Evolutionary conservation across 2,888 invertebrate species (phyloP), one percentile per base, ranked within the genome.

Genomic region (Dascillus cervinus): DNA sequence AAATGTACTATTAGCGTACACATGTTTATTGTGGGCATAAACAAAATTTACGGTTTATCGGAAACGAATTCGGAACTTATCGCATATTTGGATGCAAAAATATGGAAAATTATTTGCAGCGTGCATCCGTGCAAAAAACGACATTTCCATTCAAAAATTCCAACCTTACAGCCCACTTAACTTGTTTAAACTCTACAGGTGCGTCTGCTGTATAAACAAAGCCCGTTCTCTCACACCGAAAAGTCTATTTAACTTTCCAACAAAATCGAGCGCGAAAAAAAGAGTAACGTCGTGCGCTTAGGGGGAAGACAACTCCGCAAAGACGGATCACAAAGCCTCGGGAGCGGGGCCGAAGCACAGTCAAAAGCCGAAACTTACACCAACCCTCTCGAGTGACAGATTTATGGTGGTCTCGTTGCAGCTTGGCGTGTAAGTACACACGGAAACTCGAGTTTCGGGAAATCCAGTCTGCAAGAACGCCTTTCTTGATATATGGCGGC

Each of bases 311-410:
- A 35, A 35, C 34, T 37, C 37, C n/a, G 37, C 33, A 37, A 35
- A 42, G 39, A 35, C 41, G 41, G 37, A 46, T 46, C 39, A 41
- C 41, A 46, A 46, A 43, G 43, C 41, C n/a, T 39, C 41, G 43
- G 37, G 39, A 39, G 40, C 35, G 37, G 31, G 38, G 32, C 33
- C 32, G 32, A 40, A 37, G 31, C n/a, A 35, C 39, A 43, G 43
- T 41, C 45, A 38, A 46, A 43, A 46, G 43, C 43, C 36, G 39
- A 43, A 44, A 41, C 41, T 43, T 45, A 43, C 37, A 38, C 34
- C 39, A 36, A 35, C n/a, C 41, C 30, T 34, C 29, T n/a, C n/a
- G 34, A 39, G 39, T 41, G 39, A 32, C 39, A 43, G 45, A 46
- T 46, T 46, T 46, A 46, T 46, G 37, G 43, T 36, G 26, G 41